Evolutionary conservation across 2,797 vertebrate species (phyloP).

Genomic region (Aldrovandia affinis): DNA sequence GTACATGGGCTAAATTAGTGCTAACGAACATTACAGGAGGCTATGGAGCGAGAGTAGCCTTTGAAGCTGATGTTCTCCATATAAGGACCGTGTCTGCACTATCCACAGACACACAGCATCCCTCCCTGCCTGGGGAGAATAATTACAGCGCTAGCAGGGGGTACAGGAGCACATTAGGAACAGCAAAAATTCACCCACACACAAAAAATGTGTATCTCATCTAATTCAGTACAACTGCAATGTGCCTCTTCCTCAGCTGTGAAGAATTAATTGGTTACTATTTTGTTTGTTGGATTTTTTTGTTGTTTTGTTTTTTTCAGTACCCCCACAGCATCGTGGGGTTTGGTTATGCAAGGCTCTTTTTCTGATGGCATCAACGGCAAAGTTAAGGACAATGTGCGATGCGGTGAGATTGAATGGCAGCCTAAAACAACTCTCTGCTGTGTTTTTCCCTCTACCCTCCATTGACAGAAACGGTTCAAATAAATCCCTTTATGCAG

Average conservation of each 20-base stretch:
- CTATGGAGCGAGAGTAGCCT: not conserved
- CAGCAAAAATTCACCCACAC: no score
- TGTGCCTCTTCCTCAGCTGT: not conserved
- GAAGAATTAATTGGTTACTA: not conserved
- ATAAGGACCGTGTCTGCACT: not conserved
- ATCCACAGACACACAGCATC: not conserved
- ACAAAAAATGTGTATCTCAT: not conserved
- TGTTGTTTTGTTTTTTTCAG: not conserved
- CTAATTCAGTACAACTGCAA: not conserved
- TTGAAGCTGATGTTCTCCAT: not conserved
- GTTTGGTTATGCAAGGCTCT: not conserved
- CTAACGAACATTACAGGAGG: not conserved
- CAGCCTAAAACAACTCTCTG: no score
- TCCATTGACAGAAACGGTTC: not conserved
- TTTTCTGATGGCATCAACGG: not conserved
- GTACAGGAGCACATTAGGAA: not conserved
- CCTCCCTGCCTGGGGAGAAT: slow-evolving; percentile 9
- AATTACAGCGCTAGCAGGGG: slow-evolving; percentile 18
- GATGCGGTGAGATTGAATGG: not conserved
- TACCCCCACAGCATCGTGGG: not conserved
- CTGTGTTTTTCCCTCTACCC: no score
- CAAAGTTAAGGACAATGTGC: not conserved
- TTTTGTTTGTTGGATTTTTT: no score
- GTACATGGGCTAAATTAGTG: slow-evolving; percentile 16
- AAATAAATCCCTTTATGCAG: not conserved